Evolutionary conservation across 2,888 invertebrate species (phyloP).

Genomic region (Apamea monoglypha): DNA sequence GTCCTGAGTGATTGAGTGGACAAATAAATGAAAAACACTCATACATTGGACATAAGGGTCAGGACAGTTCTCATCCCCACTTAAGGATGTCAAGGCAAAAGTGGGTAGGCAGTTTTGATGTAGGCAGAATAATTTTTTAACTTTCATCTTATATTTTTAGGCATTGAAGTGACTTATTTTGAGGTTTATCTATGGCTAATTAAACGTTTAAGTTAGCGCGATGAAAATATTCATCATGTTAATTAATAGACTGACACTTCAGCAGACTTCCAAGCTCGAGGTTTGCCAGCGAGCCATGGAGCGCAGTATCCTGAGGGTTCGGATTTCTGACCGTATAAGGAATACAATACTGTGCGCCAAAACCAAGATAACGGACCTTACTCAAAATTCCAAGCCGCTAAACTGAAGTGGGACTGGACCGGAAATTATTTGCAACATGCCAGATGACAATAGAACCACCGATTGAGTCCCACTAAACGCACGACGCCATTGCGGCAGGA

Average conservation of each 20-base stretch:
- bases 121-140: background rate
- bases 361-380: no score
- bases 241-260: background rate
- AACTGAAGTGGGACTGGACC: no score
- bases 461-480: no score
- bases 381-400: no score
- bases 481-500: no score
- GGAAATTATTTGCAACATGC: no score
- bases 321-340: no score
- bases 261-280: no score
- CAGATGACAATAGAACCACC: no score
- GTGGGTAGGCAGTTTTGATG: constrained; percentile 7
- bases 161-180: background rate
- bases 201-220: background rate
- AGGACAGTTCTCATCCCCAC: constrained; percentile 35
- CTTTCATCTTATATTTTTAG: background rate
- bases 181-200: background rate
- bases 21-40: constrained; percentile 63
- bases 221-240: background rate
- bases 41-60: constrained; percentile 30
- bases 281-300: no score
- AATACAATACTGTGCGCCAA: no score
- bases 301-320: no score
- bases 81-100: constrained; percentile 23
- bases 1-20: constrained; percentile 64